Base-by-base conservation (phyloP, 1,140 invertebrate genomes). In the Magallana gigas region DNA sequence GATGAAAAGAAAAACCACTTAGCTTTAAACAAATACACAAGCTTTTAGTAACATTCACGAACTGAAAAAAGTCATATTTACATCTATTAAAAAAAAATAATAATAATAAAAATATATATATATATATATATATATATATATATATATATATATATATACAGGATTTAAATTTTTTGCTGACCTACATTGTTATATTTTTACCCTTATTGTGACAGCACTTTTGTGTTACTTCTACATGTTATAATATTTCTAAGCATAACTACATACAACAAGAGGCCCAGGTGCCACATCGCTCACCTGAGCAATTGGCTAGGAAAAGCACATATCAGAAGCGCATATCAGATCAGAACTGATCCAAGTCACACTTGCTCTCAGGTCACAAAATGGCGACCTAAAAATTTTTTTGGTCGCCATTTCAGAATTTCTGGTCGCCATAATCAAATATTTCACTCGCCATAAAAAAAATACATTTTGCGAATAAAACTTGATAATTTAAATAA, bases 1-100 rank as follows among this genome's bases (percentile, higher is more conserved):
- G 29, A 59, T 81, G 58, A 68, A 68, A 80, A 68, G 62, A 68
- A 68, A 29, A 85, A 36, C 16, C 36, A 36, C n/a, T 16, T 85
- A 64, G 48, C 36, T 64, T 68, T 57, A 71, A 68, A 85, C 36
- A 71, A 56, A 57, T 83, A 57, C 18, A 83, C 18, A 57, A 56
- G 82, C 18, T 56, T 83, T 18, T 57, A 83, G 82, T 57, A 56
- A 57, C 57, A 83, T 23, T 83, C 29, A 57, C 48, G 36, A 29
- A 48, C 18, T 29, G 71, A 80, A 23, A 80, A 48, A 29, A 80
- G 23, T n/a, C 23, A 80, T 80, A 14, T 29, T 12, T 48, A 80
- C 14, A 80, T 48, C 36, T 48, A 48, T n/a, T n/a, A 80, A 18
- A 64, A 80, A 80, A 80, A 18, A 80, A 48, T 23, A 80, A 80